Evolutionary conservation across 2,113 vertebrate genomes (phyloP), one percentile per base, ranked within the genome.

Genomic region (Micronycteris hirsuta): DNA sequence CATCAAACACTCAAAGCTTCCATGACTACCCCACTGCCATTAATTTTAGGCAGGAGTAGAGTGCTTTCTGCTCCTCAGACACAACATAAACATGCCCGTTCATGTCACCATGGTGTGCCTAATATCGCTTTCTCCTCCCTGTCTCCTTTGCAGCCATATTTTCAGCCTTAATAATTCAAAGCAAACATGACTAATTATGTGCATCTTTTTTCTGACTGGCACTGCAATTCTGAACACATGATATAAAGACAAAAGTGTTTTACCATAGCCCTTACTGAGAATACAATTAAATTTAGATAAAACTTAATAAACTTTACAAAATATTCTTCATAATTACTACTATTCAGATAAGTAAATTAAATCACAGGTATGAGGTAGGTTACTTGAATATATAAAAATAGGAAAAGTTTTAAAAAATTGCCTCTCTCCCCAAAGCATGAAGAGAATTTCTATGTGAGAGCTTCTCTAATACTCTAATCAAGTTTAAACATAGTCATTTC

Each of bases 211-310:
- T 96, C 43, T 91, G 94, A 86, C 56, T 63, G 61, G 73, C 33
- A 71, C 61, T 61, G 49, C 7, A 31, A 93, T 89, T 96, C 54
- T 71, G 70, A 96, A 93, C 20, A 19, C 33, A 80, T n/a, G 9
- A 49, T 71, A 86, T 68, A 12, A 96, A 95, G 94, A 82, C 41
- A 52, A 89, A 91, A 91, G 20, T 52, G 7, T 41, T 92, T 73
- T 77, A 61, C 26, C 28, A 61, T 61, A 71, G n/a, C 43, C 36
- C 85, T 89, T 86, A 86, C 19, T 49, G 47, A 73, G 22, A 71
- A 49, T 28, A 70, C 67, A 91, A 96, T 91, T 89, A 89, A 52
- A 67, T 94, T 96, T 93, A 86, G 11, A 88, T 96, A 93, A 91
- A 93, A 58, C 24, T 65, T 71, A 92, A 52, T 65, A 86, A 45